Evolutionary conservation across 2,888 invertebrate genomes (phyloP).

Genomic region (Hoplodrina ambigua): DNA sequence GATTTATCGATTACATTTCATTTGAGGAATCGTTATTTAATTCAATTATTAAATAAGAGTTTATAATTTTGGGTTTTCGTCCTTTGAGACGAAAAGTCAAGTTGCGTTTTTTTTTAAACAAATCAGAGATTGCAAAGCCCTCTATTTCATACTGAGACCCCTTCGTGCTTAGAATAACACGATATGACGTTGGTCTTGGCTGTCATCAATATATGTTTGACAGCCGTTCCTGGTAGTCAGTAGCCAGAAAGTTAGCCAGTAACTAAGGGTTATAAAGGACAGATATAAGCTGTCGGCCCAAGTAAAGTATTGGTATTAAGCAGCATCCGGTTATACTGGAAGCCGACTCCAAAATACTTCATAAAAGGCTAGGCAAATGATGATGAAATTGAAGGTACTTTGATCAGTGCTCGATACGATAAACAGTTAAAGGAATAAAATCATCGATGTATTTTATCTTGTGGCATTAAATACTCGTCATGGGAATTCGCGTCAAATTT

Average conservation of each 20-base stretch:
- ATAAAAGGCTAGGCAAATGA: background rate
- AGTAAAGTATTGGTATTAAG: background rate
- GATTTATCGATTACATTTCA: constrained; percentile 37
- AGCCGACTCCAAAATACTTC: background rate
- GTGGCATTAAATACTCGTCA: background rate
- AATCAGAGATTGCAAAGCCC: no score
- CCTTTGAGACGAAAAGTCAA: background rate
- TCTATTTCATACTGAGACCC: no score
- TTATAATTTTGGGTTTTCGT: background rate
- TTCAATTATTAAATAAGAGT: background rate
- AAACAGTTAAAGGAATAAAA: background rate
- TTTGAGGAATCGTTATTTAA: constrained; percentile 12
- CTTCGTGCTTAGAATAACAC: no score
- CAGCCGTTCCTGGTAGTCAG: no score
- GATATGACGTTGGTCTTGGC: no score
- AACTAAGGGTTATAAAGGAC: background rate
- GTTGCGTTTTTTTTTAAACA: no score
- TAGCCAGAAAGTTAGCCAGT: no score
- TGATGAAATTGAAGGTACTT: background rate
- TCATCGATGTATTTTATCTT: constrained; percentile 5
- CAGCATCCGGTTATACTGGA: background rate
- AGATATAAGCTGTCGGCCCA: background rate
- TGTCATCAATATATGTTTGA: no score
- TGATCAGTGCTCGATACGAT: background rate
- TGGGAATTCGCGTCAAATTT: background rate